Evolutionary conservation across 2,888 invertebrate genomes (phyloP), one percentile per base, ranked within the genome.

Genomic region (Monochamus alternatus): DNA sequence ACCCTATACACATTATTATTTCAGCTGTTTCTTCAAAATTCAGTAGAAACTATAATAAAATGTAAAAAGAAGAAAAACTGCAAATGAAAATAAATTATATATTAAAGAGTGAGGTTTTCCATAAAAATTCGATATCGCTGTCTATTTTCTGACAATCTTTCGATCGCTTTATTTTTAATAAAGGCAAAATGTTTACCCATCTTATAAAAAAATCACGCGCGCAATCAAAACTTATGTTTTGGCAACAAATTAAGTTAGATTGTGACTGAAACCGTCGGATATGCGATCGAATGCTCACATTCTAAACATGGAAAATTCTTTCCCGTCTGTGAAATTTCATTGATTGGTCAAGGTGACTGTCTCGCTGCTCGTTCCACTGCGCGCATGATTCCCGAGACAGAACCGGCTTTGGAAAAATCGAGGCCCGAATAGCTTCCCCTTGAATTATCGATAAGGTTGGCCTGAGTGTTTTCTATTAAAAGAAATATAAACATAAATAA

Each of bases 301-400:
- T 30, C 68, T 68, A 58, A 58, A 43, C 32, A 38, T 10, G 59
- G 14, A 47, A 69, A 43, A 69, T n/a, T 60, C 47, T 12, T 59
- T 69, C n/a, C 60, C 44, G 69, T 60, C 69, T 69, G 69, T 60
- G 69, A 69, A 69, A 69, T 69, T 69, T 69, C 69, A 69, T 69
- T 60, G 69, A 69, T 69, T 69, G 69, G 69, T 69, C 60, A 69
- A 69, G 60, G 59, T 60, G 69, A 60, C 44, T 51, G 69, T 69
- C 60, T 69, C 43, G 69, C 69, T 43, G 31, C 44, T 14, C 7
- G 22, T 14, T 12, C 47, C 12, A 12, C 12, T 14, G 0, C 22
- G 69, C 69, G 69, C 69, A 69, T 69, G 69, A 5, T 14, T 55
- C 22, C 14, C 12, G 55, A 14, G 55, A n/a, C 55, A 55, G 55